These are phyloP conservation scores for Brenthis ino DNA, from an alignment of 2,888 invertebrate genomes.

Conservation along the genomic window DNA sequence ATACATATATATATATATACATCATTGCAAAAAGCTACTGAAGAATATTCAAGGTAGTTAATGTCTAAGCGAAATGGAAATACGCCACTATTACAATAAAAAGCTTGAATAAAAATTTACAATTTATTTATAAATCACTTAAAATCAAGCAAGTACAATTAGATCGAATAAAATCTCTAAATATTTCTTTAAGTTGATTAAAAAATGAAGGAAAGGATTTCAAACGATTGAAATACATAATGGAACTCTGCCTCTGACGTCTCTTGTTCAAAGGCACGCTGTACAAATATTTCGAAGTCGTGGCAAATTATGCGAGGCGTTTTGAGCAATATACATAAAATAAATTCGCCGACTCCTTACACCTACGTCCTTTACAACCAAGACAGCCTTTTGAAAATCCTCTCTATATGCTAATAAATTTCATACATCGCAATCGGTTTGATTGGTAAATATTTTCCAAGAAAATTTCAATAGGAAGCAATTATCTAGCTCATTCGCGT, in stretches of 20 bases:
- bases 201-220: neutral
- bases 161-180: too few relatives aligned
- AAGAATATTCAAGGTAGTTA: too few relatives aligned
- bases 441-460: slow-evolving; percentile 55
- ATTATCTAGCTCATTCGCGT: slow-evolving; percentile 53
- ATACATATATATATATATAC: too few relatives aligned
- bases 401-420: slow-evolving; percentile 76
- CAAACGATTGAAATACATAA: slow-evolving; percentile 18
- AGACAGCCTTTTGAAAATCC: slow-evolving; percentile 42
- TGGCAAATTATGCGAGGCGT: slow-evolving; percentile 27
- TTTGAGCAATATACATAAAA: slow-evolving; percentile 26
- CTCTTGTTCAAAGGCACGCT: slow-evolving; percentile 24
- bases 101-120: too few relatives aligned
- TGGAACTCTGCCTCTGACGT: slow-evolving; percentile 17
- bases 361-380: slow-evolving; percentile 23
- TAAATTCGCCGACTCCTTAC: slow-evolving; percentile 15
- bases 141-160: too few relatives aligned
- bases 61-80: too few relatives aligned
- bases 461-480: slow-evolving; percentile 59
- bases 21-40: too few relatives aligned
- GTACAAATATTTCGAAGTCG: slow-evolving; percentile 22
- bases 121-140: too few relatives aligned
- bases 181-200: too few relatives aligned
- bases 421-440: slow-evolving; percentile 61
- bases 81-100: too few relatives aligned